phyloP scores from a whole-genome alignment of 2,888 invertebrate species.

The Zonitis immaculata region DNA sequence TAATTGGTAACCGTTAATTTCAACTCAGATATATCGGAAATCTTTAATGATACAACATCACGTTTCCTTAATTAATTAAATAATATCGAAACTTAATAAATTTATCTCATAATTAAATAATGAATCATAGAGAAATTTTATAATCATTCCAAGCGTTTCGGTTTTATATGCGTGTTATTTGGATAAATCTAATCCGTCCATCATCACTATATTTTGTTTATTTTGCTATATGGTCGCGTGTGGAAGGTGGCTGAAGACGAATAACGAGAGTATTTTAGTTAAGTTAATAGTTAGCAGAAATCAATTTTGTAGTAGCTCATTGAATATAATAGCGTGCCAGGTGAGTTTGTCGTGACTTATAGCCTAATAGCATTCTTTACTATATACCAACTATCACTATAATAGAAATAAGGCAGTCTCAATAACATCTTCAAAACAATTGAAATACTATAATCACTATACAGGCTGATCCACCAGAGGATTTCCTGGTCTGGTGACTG shows the following conservation, averaged over 20 bases:
- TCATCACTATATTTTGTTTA: slow-evolving; percentile 22
- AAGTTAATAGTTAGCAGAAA: slow-evolving; percentile 44
- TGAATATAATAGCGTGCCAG: slow-evolving; percentile 39
- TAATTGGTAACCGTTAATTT: background rate
- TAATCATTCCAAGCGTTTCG: background rate
- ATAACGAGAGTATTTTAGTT: slow-evolving; percentile 42
- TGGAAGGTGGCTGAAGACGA: slow-evolving; percentile 38
- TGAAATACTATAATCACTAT: too few species aligned
- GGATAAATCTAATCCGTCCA: slow-evolving; percentile 32
- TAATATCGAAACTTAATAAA: background rate
- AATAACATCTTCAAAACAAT: background rate
- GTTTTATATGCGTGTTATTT: slow-evolving; percentile 25
- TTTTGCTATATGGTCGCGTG: slow-evolving; percentile 32
- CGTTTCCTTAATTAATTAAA: background rate
- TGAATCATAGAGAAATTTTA: background rate
- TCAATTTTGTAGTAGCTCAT: slow-evolving; percentile 41
- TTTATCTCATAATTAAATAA: too few species aligned
- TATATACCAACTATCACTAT: slow-evolving; percentile 16
- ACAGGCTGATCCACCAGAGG: too few species aligned
- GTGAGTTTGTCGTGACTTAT: slow-evolving; percentile 21
- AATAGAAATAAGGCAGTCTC: background rate
- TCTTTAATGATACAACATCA: background rate
- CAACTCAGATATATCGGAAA: background rate
- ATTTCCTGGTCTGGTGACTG: too few species aligned
- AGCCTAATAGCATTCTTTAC: slow-evolving; percentile 20